A percentile compares a stretch with the other conserved stretches of the same genome.
These are phyloP conservation scores for Philypnodon macrostomus DNA, from an alignment of 2,797 vertebrate species.

Conservation along the genomic window DNA sequence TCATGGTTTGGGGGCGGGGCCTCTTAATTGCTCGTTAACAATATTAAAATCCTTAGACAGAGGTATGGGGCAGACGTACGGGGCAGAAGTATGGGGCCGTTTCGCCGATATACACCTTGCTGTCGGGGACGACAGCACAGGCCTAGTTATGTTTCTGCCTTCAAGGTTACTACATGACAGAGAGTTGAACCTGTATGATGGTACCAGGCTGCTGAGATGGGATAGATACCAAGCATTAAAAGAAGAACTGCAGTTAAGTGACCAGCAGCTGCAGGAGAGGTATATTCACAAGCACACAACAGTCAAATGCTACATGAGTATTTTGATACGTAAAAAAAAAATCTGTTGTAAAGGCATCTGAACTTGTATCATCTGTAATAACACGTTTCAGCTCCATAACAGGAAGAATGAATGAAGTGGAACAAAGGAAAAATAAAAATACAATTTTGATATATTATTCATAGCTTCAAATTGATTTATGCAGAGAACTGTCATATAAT, in stretches of 20 bases:
- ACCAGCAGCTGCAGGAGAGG: constrained; percentile 85
- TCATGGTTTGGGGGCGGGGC: too few species aligned
- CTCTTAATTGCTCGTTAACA: too few species aligned
- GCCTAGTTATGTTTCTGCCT: too few species aligned
- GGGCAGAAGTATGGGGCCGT: too few species aligned
- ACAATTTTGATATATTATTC: background rate
- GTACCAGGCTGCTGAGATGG: constrained; percentile 86
- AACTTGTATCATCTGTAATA: constrained; percentile 17
- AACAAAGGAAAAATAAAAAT: constrained; percentile 11
- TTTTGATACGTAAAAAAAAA: background rate
- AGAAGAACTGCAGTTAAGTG: constrained; percentile 82
- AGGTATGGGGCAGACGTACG: too few species aligned
- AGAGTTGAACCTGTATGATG: constrained; percentile 91
- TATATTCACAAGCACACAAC: constrained; percentile 38
- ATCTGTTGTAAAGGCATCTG: background rate
- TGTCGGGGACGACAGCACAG: too few species aligned
- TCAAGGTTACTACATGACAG: constrained; percentile 90
- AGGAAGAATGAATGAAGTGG: constrained; percentile 24
- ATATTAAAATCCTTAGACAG: too few species aligned
- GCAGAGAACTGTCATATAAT: background rate
- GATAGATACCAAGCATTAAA: constrained; percentile 88
- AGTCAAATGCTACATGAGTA: background rate
- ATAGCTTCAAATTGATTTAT: background rate
- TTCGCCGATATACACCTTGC: too few species aligned
- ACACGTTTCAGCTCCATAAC: constrained; percentile 31